A percentile compares a stretch with the other conserved stretches of the same genome.
Conservation (phyloP, 2,113 vertebrate genomes). For the Rhabdomys dilectus region DNA sequence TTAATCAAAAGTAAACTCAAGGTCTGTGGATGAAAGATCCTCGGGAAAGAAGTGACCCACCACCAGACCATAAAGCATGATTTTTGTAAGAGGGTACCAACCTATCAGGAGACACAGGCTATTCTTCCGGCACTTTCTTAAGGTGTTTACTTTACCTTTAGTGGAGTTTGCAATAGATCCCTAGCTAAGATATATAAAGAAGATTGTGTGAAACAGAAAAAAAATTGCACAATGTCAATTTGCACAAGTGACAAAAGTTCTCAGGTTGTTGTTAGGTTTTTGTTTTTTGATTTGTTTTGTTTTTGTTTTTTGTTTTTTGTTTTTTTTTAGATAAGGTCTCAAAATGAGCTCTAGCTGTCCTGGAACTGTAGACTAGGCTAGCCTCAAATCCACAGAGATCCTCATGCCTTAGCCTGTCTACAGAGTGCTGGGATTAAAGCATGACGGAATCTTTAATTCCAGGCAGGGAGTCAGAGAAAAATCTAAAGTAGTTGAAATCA, state of each 20-base stretch:
- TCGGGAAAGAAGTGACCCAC: background rate
- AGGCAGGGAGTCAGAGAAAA: conserved; percentile 28
- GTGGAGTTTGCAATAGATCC: conserved; percentile 61
- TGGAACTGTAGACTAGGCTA: background rate
- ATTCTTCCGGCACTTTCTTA: background rate
- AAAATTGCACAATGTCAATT: conserved; percentile 61
- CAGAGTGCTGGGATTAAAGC: background rate
- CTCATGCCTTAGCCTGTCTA: background rate
- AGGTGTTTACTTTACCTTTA: conserved; percentile 68
- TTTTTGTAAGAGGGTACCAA: conserved; percentile 1
- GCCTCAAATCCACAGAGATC: background rate
- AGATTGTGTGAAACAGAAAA: conserved; percentile 64
- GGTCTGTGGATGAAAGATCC: background rate
- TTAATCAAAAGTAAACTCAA: conserved; percentile 33
- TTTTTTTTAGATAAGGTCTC: background rate
- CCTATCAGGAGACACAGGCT: background rate
- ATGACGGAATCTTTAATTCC: background rate
- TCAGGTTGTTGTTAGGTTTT: background rate
- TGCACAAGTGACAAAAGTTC: background rate
- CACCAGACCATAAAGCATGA: background rate
- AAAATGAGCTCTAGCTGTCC: background rate
- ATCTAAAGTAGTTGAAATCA: background rate
- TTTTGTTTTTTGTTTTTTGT: background rate
- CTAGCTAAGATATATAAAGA: background rate
- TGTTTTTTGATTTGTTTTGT: background rate